Evolutionary conservation across 2,113 vertebrate genomes (phyloP).

Genomic region (Plecotus auritus): DNA sequence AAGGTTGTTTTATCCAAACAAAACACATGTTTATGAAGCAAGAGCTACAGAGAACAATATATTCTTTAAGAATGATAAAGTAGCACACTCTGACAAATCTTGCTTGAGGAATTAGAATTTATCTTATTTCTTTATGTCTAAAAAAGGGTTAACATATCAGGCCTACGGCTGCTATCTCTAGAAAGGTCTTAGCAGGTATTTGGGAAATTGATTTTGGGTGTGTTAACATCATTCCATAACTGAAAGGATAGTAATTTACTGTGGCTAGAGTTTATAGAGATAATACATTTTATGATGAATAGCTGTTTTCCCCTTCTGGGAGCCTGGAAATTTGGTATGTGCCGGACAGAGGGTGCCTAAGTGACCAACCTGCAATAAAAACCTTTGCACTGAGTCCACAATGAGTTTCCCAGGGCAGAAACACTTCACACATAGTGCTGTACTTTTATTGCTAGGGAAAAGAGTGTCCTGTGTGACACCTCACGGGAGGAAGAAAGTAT

Average conservation of each 20-base stretch:
- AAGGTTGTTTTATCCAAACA: neutral
- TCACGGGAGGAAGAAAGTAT: neutral
- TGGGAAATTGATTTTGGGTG: neutral
- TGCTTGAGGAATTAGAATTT: neutral
- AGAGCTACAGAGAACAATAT: neutral
- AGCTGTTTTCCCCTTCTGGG: neutral
- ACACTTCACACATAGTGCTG: neutral
- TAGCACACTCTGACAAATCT: neutral
- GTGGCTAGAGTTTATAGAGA: neutral
- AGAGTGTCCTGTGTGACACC: neutral
- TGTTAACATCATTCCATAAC: neutral
- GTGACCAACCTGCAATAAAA: neutral
- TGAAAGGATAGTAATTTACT: neutral
- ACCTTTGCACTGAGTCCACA: neutral
- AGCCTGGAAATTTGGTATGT: neutral
- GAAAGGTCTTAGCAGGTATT: neutral
- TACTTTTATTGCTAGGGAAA: neutral
- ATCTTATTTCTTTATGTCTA: neutral
- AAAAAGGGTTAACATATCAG: neutral
- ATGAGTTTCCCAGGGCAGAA: neutral
- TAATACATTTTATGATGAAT: neutral
- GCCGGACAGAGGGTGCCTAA: neutral
- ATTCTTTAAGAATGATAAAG: neutral
- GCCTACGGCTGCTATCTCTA: neutral
- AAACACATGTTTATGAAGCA: neutral